phyloP scores from a whole-genome alignment of 2,888 invertebrate genomes.

The Halictus quadricinctus region DNA sequence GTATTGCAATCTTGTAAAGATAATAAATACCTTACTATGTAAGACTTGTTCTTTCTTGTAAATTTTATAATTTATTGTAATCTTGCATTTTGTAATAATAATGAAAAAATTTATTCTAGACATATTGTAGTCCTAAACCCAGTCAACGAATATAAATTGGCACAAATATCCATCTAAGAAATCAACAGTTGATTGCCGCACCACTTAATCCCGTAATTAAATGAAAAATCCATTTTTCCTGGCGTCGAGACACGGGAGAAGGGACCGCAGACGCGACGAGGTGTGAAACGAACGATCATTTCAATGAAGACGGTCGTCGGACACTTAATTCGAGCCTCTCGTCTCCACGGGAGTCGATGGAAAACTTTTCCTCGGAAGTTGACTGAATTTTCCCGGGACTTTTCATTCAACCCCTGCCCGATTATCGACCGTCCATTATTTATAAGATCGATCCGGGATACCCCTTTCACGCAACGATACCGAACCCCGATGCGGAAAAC shows the following conservation, averaged over 20 bases:
- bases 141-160: not conserved
- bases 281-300: not conserved
- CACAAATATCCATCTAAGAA: not conserved
- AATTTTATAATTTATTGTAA: too few relatives aligned
- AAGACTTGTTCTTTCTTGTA: too few relatives aligned
- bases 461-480: slow-evolving; percentile 45
- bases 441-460: slow-evolving; percentile 38
- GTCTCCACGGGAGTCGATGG: not conserved
- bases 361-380: not conserved
- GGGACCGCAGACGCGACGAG: not conserved
- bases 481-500: slow-evolving; percentile 15
- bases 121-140: not conserved
- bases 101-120: too few relatives aligned
- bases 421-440: slow-evolving; percentile 52
- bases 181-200: not conserved
- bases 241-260: not conserved
- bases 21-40: too few relatives aligned
- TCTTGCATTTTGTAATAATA: too few relatives aligned
- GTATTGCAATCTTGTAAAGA: too few relatives aligned
- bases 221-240: not conserved
- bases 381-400: slow-evolving; percentile 5
- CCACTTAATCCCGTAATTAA: not conserved
- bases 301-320: not conserved
- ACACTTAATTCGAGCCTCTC: not conserved
- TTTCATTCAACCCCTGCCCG: slow-evolving; percentile 21